Percentiles rank a stretch among this genome's conserved stretches.
Evolutionary conservation across 1,140 invertebrate species (phyloP).

Genomic region (Lutraria rhynchaena): DNA sequence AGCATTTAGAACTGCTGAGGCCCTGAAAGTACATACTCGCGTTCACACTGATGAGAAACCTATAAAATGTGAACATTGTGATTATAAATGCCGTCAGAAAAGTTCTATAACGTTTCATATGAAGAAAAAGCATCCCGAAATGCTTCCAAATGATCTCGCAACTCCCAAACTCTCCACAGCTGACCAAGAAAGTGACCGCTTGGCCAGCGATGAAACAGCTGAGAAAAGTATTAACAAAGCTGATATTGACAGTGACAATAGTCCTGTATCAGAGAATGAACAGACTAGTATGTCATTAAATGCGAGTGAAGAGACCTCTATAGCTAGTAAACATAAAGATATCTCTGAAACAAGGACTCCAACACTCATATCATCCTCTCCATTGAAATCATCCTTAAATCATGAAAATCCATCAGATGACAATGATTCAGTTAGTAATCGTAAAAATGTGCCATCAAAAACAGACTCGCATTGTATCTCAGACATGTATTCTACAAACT

Average conservation of each 20-base stretch:
- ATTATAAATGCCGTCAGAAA: conserved; percentile 55
- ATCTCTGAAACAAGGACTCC: no score
- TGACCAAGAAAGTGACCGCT: not conserved
- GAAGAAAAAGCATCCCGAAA: conserved; percentile 56
- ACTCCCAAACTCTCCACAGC: not conserved
- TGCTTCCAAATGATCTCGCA: conserved; percentile 46
- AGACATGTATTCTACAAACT: not conserved
- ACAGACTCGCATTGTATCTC: not conserved
- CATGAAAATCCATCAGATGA: not conserved
- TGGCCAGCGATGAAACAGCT: conserved; percentile 6
- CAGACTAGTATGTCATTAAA: no score
- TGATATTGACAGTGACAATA: not conserved
- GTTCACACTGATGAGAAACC: conserved; percentile 55
- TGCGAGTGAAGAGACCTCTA: no score
- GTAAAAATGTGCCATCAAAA: conserved; percentile 21
- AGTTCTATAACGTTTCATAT: conserved; percentile 53
- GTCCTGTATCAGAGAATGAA: no score
- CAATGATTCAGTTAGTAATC: not conserved
- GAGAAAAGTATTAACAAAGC: conserved; percentile 16
- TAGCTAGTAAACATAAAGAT: no score
- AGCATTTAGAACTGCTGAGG: conserved; percentile 54
- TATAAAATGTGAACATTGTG: conserved; percentile 55
- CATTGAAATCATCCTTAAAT: no score
- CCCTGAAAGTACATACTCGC: conserved; percentile 48
- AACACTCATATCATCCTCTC: no score